phyloP scores from a whole-genome alignment of 1,140 invertebrate species.

The Eufriesea mexicana region DNA sequence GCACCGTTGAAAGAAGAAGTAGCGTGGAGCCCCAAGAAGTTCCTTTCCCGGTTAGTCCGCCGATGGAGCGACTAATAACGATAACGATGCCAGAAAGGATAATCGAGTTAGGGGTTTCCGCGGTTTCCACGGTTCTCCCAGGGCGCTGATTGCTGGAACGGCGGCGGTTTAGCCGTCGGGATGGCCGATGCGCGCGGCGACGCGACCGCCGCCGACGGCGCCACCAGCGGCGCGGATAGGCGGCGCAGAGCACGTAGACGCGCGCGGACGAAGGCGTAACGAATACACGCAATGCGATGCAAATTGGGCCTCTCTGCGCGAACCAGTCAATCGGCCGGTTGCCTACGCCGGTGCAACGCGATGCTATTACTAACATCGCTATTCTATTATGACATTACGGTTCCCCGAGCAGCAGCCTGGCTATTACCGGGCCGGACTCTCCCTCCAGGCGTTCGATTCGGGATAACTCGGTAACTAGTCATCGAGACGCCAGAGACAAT shows the following conservation, averaged over 20 bases:
- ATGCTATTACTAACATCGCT: constrained; percentile 82
- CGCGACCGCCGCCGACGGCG: constrained; percentile 11
- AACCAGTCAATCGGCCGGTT: constrained; percentile 66
- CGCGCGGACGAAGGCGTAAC: constrained; percentile 75
- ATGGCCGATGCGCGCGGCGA: constrained; percentile 40
- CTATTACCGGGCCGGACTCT: constrained; percentile 53
- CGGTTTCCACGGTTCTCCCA: constrained; percentile 72
- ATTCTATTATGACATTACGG: constrained; percentile 81
- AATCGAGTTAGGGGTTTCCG: constrained; percentile 75
- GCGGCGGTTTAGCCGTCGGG: constrained; percentile 58
- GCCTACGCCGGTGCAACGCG: constrained; percentile 63
- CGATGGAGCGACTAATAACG: constrained; percentile 76
- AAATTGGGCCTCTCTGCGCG: constrained; percentile 77
- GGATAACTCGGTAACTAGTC: constrained; percentile 51
- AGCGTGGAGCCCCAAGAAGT: constrained; percentile 36
- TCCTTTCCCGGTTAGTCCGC: constrained; percentile 50
- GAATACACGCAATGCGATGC: constrained; percentile 80
- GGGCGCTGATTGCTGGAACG: constrained; percentile 74
- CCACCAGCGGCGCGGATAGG: neutral
- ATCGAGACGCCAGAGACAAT: constrained; percentile 52
- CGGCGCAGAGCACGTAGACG: constrained; percentile 14
- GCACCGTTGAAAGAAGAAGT: neutral
- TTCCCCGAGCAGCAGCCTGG: constrained; percentile 69
- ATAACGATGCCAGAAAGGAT: constrained; percentile 74
- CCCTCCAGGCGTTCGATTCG: constrained; percentile 56